Base-by-base conservation (phyloP, 2,113 vertebrate species). In the Thomomys bottae region DNA sequence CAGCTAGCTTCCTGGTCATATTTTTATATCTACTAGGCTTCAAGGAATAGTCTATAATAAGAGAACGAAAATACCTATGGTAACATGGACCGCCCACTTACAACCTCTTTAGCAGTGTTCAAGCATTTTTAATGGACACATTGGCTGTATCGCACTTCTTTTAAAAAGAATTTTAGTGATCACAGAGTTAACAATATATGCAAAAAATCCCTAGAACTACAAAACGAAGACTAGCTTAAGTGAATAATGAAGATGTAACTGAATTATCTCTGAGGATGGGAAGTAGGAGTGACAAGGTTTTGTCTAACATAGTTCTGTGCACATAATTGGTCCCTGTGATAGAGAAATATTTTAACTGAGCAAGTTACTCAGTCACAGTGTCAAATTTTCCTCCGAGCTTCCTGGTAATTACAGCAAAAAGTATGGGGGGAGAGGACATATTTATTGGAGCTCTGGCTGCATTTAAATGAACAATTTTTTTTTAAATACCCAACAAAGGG, bases 361-460 rank as follows among this genome's bases (percentile, higher is more conserved):
- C 34, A 63, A 75, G 88, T 38, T 6, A 71, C 20, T 20, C 40
- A 28, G 7, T 17, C 32, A 49, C 1, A 34, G 49, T 61, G 24
- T 76, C 45, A 18, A 1, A 66, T 30, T 45, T 80, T 21, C 54
- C 80, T 73, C 34, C 61, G 87, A 91, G 81, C 64, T 87, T 84
- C 80, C 87, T 30, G 4, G 32, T 23, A 87, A 49, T 30, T 12
- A 30, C 24, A 57, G 45, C 2, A 14, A 84, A 90, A 93, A 77
- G 32, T n/a, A n/a, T n/a, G n/a, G n/a, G n/a, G 18, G 49, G 30
- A 63, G 63, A 42, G 63, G 2, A 30, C 2, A 2, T 57, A 70
- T 8, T 24, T 70, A 8, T 40, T 57, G 34, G 80, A 36, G n/a
- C 2, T 18, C 4, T 32, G 26, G 30, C 17, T 28, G 67, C 9